These are phyloP conservation scores for Poecile atricapillus DNA, from an alignment of 2,113 vertebrate species.

Conservation along the genomic window DNA sequence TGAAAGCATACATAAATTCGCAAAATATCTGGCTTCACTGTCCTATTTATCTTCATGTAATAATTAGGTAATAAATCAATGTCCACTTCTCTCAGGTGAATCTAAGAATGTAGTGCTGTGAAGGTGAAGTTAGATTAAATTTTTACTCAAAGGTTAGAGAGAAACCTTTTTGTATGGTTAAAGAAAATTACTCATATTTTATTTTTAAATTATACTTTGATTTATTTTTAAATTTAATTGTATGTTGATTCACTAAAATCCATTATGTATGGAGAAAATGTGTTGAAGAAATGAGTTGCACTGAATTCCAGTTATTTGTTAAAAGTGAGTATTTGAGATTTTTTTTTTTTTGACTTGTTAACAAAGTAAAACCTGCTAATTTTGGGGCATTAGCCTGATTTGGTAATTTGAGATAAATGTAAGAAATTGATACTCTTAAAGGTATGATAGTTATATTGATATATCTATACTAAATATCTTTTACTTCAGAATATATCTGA, in stretches of 20 bases:
- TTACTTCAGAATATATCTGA: background rate
- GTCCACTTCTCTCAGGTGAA: background rate
- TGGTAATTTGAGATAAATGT: background rate
- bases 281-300: background rate
- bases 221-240: background rate
- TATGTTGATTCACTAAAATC: background rate
- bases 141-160: background rate
- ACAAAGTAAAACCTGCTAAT: background rate
- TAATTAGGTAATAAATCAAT: background rate
- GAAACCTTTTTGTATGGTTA: background rate
- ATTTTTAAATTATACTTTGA: background rate
- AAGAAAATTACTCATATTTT: background rate
- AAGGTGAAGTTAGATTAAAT: background rate
- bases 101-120: background rate
- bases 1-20: background rate
- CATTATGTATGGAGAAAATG: background rate
- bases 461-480: background rate
- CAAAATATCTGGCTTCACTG: background rate
- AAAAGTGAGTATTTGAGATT: background rate
- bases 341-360: background rate
- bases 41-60: background rate
- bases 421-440: background rate
- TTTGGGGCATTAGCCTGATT: background rate
- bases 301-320: background rate
- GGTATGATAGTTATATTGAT: background rate